Evolutionary conservation across 2,888 invertebrate species (phyloP).

Genomic region (Heteropelma amictum): DNA sequence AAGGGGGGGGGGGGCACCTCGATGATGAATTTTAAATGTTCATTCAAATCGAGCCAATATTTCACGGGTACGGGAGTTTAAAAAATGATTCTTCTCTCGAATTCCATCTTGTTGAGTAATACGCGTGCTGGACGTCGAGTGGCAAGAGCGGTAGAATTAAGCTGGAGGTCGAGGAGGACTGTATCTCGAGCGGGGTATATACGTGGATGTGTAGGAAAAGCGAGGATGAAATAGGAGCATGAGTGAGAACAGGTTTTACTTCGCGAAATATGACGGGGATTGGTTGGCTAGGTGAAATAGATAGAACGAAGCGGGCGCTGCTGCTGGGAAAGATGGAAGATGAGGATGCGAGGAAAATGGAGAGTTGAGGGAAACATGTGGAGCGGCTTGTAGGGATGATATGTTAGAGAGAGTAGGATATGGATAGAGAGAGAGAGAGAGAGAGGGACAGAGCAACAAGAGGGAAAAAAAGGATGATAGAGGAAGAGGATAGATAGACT

Average conservation of each 20-base stretch:
- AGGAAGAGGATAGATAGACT: conserved; percentile 22
- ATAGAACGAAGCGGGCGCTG: conserved; percentile 33
- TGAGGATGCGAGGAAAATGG: conserved; percentile 49
- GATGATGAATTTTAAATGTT: too few species aligned
- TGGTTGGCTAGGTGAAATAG: conserved; percentile 44
- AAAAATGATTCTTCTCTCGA: conserved; percentile 71
- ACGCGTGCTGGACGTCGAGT: background rate
- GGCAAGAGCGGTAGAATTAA: background rate
- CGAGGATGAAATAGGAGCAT: background rate
- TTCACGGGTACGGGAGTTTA: conserved; percentile 70
- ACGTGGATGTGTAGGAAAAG: background rate
- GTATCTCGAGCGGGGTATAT: background rate
- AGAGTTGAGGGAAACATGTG: background rate
- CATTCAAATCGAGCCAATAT: too few species aligned
- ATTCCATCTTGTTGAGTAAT: background rate
- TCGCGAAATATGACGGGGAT: background rate
- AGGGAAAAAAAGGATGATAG: too few species aligned
- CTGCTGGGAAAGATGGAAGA: conserved; percentile 10
- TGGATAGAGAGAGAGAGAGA: background rate
- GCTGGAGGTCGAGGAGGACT: background rate
- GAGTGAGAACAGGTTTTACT: conserved; percentile 32
- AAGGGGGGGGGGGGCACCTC: too few species aligned
- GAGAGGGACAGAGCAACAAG: conserved; percentile 23
- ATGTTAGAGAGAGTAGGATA: background rate
- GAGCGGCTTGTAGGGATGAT: conserved; percentile 3